Evolutionary conservation across 1,140 invertebrate species (phyloP), one percentile per base, ranked within the genome.

Genomic region (Pomacea maculata): DNA sequence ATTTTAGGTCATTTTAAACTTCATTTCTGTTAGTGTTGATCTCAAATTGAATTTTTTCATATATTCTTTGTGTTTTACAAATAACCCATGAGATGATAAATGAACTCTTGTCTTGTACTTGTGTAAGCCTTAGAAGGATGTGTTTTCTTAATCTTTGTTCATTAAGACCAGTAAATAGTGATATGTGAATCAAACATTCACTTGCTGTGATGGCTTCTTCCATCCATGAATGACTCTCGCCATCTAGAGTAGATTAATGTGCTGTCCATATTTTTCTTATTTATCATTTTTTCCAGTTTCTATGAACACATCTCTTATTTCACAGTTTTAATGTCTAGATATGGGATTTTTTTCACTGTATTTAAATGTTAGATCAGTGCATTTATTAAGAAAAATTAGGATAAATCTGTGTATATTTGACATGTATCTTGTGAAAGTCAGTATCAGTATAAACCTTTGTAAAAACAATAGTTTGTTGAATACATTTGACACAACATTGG

Each of bases 121-220:
- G 94, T 94, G 96, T 72, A 97, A 96, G 54, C 91, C 97, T 80
- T 97, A 97, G 91, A 92, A 97, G 3, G 96, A 93, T 29, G 93
- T 90, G 29, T 93, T 93, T 45, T 92, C 93, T 70, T 97, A 82
- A 65, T 79, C 68, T 67, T 34, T 71, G 77, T 57, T 79, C 7
- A 63, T 57, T 79, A 5, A 4, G 9, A 21, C 17, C 54, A 21
- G 55, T 45, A 19, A 19, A 21, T 15, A 25, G 11, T 25, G 15
- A 15, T 65, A 64, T 45, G 21, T 65, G 21, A 19, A 21, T 65
- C 34, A 25, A 25, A 25, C 25, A 65, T 14, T 34, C 10, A 15
- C 10, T 74, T 21, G 61, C 29, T 11, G 15, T 29, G 21, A 63
- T 21, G 52, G 17, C 34, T 9, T 11, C 34, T 15, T 72, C 17